Evolutionary conservation across 2,888 invertebrate genomes (phyloP).

Genomic region (Metallyticus violacea): DNA sequence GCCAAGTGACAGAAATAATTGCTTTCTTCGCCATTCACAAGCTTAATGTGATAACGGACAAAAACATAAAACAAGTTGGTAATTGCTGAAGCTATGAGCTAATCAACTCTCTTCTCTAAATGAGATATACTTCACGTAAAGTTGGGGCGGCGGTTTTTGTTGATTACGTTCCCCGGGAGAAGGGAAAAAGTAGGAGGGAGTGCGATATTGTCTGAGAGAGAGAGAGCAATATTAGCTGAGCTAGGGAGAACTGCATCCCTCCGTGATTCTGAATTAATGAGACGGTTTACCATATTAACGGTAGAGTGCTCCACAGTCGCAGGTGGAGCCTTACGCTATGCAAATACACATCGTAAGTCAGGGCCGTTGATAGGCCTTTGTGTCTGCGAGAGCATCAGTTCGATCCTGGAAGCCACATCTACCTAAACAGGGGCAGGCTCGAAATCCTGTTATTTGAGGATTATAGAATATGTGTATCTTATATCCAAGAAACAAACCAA

Average conservation of each 20-base stretch:
- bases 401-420: not conserved
- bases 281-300: constrained; percentile 1
- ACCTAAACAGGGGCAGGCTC: too few species aligned
- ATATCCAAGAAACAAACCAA: too few species aligned
- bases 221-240: not conserved
- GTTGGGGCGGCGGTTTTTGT: not conserved
- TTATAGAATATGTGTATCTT: too few species aligned
- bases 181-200: not conserved
- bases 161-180: not conserved
- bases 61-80: not conserved
- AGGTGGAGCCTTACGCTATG: not conserved
- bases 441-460: too few species aligned
- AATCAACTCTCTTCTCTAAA: not conserved
- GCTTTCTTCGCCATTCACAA: not conserved
- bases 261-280: not conserved
- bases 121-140: not conserved
- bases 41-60: not conserved
- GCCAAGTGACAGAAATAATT: not conserved
- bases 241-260: not conserved
- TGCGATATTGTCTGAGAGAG: not conserved
- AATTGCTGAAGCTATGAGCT: not conserved
- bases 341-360: too few species aligned
- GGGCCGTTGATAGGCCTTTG: not conserved
- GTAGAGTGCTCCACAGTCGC: not conserved
- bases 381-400: not conserved